These are phyloP conservation scores for Rhabditoides inermis DNA, from an alignment of 2,888 invertebrate genomes.

Conservation along the genomic window DNA sequence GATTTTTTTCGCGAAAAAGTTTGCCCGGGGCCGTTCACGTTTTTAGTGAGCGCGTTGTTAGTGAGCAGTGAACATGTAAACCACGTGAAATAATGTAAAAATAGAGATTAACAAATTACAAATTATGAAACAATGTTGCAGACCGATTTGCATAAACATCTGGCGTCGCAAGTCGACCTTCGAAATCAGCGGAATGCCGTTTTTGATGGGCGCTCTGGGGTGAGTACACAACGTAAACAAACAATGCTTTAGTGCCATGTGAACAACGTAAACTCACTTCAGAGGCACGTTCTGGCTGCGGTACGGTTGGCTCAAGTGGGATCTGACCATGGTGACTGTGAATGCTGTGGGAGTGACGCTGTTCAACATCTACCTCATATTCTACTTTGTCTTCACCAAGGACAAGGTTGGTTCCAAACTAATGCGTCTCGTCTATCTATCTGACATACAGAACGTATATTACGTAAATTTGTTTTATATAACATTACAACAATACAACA, in stretches of 20 bases:
- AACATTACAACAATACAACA: too few relatives aligned
- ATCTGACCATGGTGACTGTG: constrained; percentile 68
- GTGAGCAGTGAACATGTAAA: too few relatives aligned
- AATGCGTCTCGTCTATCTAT: constrained; percentile 1
- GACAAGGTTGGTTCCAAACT: constrained; percentile 64
- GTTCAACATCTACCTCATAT: constrained; percentile 65
- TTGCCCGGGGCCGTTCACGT: too few relatives aligned
- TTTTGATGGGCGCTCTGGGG: constrained; percentile 47
- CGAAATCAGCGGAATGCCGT: constrained; percentile 45
- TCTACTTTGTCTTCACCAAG: constrained; percentile 68
- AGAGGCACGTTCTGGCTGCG: constrained; percentile 73
- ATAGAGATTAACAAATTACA: too few relatives aligned
- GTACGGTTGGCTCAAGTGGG: constrained; percentile 70
- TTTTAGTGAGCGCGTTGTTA: too few relatives aligned
- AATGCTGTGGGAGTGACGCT: constrained; percentile 69
- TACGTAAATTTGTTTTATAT: too few relatives aligned
- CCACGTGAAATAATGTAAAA: too few relatives aligned
- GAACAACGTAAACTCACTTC: constrained; percentile 31
- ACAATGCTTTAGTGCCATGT: not conserved
- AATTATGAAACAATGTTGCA: too few relatives aligned
- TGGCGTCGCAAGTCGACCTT: constrained; percentile 26
- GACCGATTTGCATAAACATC: constrained; percentile 44
- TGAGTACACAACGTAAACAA: constrained; percentile 10
- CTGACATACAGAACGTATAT: not conserved
- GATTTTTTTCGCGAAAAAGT: too few relatives aligned